phyloP scores from a whole-genome alignment of 2,888 invertebrate species.

The Petrolisthes cinctipes region DNA sequence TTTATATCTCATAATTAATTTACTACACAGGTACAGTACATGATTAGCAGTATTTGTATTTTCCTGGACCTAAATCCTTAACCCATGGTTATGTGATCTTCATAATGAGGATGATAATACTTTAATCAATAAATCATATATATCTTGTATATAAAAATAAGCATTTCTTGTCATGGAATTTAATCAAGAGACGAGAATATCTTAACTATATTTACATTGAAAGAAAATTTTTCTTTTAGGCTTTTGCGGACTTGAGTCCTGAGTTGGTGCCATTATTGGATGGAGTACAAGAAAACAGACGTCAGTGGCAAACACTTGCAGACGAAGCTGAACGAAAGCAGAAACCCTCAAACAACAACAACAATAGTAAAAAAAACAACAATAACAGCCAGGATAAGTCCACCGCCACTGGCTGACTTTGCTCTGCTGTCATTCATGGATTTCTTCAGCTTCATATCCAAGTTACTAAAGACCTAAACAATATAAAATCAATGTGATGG shows the following conservation, averaged over 20 bases:
- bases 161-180: background rate
- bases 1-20: too few species aligned
- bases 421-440: too few species aligned
- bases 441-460: too few species aligned
- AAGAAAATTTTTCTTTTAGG: conserved; percentile 73
- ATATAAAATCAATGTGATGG: too few species aligned
- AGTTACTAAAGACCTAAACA: too few species aligned
- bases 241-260: conserved; percentile 85
- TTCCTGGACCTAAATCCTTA: too few species aligned
- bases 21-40: too few species aligned
- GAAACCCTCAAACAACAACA: conserved; percentile 34
- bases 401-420: background rate
- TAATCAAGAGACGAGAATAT: background rate
- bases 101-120: too few species aligned
- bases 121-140: too few species aligned
- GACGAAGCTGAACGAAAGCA: conserved; percentile 67
- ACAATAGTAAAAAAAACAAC: conserved; percentile 73
- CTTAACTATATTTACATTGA: background rate
- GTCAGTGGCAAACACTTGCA: conserved; percentile 86
- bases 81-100: too few species aligned
- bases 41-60: too few species aligned
- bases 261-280: conserved; percentile 84
- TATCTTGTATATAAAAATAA: too few species aligned
- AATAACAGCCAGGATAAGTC: conserved; percentile 18
- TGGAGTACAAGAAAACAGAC: conserved; percentile 84